A percentile compares a stretch with the other conserved stretches of the same genome.
Evolutionary conservation across 1,140 invertebrate species (phyloP).

Genomic region (Mizuhopecten yessoensis): DNA sequence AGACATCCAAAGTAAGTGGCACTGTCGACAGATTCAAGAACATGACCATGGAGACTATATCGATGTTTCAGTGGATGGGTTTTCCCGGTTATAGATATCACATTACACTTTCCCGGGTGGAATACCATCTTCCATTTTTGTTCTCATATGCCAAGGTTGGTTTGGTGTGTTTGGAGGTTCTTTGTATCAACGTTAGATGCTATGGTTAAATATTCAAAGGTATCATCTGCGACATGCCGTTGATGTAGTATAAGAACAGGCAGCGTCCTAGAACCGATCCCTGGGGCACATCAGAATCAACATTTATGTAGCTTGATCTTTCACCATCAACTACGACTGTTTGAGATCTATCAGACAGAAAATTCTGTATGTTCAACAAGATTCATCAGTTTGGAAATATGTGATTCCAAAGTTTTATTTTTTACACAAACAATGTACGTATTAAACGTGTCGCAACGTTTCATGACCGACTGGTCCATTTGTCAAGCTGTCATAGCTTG

Average conservation of each 20-base stretch:
- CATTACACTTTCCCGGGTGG: conserved; percentile 47
- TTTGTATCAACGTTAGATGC: too few relatives aligned
- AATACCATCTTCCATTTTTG: conserved; percentile 15
- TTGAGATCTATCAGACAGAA: too few relatives aligned
- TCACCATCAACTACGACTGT: background rate
- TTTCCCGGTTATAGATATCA: conserved; percentile 36
- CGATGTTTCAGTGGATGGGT: conserved; percentile 41
- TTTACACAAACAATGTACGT: too few relatives aligned
- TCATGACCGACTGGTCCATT: too few relatives aligned
- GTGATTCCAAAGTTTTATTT: too few relatives aligned
- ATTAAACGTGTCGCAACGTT: too few relatives aligned
- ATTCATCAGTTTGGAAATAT: too few relatives aligned
- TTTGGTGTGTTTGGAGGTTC: too few relatives aligned
- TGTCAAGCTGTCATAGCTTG: too few relatives aligned
- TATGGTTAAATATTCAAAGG: background rate
- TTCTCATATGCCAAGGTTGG: too few relatives aligned
- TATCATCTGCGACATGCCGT: conserved; percentile 12
- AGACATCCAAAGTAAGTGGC: conserved; percentile 49
- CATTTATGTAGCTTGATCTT: background rate
- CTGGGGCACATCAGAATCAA: too few relatives aligned
- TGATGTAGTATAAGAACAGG: background rate
- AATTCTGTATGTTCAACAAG: too few relatives aligned
- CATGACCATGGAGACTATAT: conserved; percentile 48
- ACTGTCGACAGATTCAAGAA: background rate
- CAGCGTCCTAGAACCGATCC: background rate